A percentile compares a stretch with the other conserved stretches of the same genome.
Evolutionary conservation across 2,888 invertebrate species (phyloP).

Genomic region (Nematopogon swammerdamellus): DNA sequence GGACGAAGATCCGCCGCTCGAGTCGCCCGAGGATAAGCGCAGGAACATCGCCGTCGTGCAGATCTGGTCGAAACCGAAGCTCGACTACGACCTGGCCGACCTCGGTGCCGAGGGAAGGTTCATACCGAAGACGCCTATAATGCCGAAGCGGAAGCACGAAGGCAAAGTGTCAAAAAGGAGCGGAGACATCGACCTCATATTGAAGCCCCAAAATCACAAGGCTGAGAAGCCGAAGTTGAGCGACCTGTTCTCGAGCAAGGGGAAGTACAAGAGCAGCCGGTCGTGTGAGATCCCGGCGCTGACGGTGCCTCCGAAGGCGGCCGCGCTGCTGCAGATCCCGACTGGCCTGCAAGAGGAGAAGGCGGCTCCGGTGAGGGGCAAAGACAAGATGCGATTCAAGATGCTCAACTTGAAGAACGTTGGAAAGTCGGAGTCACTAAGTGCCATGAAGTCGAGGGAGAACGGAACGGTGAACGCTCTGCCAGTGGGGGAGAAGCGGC

Average conservation of each 20-base stretch:
- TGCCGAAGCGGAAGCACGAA: constrained; percentile 40
- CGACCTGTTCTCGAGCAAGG: constrained; percentile 44
- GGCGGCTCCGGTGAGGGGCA: constrained; percentile 24
- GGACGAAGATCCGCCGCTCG: background rate
- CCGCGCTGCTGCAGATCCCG: constrained; percentile 58
- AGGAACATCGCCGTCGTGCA: constrained; percentile 36
- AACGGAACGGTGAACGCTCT: constrained; percentile 2
- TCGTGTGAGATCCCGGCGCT: constrained; percentile 30
- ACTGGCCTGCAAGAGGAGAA: constrained; percentile 2
- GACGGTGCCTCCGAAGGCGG: constrained; percentile 60
- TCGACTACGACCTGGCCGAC: constrained; percentile 32
- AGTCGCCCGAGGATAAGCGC: constrained; percentile 22
- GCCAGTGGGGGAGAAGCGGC: constrained; percentile 21
- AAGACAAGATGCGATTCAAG: constrained; percentile 24
- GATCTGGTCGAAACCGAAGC: constrained; percentile 36
- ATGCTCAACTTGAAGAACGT: constrained; percentile 27
- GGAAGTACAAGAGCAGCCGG: constrained; percentile 33
- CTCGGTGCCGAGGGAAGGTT: constrained; percentile 46
- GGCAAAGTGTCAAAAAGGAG: constrained; percentile 35
- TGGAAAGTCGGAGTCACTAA: constrained; percentile 41
- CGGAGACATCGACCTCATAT: constrained; percentile 39
- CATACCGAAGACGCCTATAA: constrained; percentile 41
- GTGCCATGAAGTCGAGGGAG: constrained; percentile 22
- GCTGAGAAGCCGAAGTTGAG: constrained; percentile 43
- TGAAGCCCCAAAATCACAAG: constrained; percentile 38